phyloP scores from a whole-genome alignment of 2,113 vertebrate species.

The Macrotis lagotis region DNA sequence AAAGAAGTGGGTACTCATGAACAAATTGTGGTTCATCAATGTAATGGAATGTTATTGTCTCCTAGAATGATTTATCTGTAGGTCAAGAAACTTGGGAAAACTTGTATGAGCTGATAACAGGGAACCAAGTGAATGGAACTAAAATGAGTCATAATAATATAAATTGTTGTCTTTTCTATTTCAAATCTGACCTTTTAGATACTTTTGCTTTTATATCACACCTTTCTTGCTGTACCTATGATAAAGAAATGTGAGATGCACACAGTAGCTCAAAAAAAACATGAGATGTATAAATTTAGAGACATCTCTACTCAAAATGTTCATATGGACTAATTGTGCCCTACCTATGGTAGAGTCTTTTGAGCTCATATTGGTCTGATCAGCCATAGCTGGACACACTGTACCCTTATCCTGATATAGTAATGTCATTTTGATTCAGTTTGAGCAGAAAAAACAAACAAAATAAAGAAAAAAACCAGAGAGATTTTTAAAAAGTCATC shows the following conservation, averaged over 20 bases:
- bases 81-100: not conserved
- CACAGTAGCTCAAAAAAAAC: not conserved
- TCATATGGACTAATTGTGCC: not conserved
- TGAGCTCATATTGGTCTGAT: not conserved
- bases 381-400: too few species aligned
- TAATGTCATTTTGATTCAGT: not conserved
- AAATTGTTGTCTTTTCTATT: not conserved
- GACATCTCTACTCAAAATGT: not conserved
- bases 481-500: not conserved
- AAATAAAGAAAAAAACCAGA: not conserved
- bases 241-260: not conserved
- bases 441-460: not conserved
- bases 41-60: not conserved
- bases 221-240: not conserved
- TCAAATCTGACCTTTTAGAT: not conserved
- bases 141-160: not conserved
- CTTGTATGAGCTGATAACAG: not conserved
- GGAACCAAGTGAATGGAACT: not conserved
- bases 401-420: not conserved
- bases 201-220: not conserved
- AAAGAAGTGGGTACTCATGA: not conserved
- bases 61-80: not conserved
- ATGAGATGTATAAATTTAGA: not conserved
- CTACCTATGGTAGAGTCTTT: not conserved
- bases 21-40: not conserved